These are phyloP conservation scores for Dromococcyx pavoninus DNA, from an alignment of 2,797 vertebrate genomes.

Conservation along the genomic window DNA sequence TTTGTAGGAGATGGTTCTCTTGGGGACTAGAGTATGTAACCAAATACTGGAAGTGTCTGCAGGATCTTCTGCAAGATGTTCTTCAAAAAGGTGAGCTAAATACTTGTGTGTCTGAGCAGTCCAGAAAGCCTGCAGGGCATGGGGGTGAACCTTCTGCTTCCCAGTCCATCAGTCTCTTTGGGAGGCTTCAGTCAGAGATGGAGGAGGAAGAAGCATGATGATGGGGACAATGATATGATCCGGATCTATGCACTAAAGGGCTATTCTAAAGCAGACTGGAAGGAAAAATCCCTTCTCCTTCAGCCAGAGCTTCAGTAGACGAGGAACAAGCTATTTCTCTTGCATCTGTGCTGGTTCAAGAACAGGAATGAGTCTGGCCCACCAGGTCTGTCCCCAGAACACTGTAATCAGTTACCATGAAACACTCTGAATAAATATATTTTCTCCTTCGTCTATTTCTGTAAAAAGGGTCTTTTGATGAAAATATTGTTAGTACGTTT, in stretches of 20 bases:
- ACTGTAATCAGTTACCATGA: background rate
- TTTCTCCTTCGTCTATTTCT: background rate
- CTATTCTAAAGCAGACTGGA: background rate
- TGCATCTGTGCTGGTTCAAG: constrained; percentile 14
- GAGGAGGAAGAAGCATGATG: background rate
- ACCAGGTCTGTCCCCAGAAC: background rate
- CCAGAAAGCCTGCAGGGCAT: background rate
- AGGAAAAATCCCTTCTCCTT: background rate
- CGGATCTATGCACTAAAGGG: background rate
- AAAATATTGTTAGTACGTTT: constrained; percentile 10
- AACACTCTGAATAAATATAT: constrained; percentile 26
- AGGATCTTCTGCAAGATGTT: background rate
- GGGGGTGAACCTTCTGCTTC: background rate
- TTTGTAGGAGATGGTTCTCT: background rate
- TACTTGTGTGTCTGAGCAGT: background rate
- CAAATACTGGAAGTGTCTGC: background rate
- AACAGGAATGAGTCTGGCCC: background rate
- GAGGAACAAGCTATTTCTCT: background rate
- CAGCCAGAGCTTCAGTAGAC: background rate
- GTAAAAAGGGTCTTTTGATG: constrained; percentile 58
- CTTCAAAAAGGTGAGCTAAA: background rate
- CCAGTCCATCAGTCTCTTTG: background rate
- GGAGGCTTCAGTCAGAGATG: background rate
- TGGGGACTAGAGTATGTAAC: background rate
- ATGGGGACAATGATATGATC: no score